These are phyloP conservation scores for Progne subis DNA, from an alignment of 2,113 vertebrate genomes.

Conservation along the genomic window DNA sequence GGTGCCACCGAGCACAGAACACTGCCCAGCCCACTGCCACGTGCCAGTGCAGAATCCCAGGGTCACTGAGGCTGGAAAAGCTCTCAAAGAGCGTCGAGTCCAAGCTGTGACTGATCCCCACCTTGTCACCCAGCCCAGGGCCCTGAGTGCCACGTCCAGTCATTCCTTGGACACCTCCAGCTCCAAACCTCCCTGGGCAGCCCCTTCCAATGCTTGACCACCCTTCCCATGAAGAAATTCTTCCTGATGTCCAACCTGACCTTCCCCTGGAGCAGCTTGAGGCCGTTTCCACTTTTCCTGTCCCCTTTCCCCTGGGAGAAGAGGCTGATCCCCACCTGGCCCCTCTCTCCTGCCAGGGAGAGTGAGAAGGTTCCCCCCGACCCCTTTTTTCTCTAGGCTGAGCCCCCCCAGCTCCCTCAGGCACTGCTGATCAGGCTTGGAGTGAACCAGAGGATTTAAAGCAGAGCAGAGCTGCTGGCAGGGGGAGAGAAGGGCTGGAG, in stretches of 20 bases:
- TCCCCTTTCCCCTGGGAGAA: background rate
- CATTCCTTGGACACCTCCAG: background rate
- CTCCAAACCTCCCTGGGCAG: background rate
- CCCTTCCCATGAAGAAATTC: background rate
- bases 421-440: background rate
- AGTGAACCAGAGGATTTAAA: background rate
- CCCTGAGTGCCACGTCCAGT: background rate
- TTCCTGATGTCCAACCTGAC: background rate
- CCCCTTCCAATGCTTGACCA: background rate
- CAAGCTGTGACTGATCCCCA: accelerated
- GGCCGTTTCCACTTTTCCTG: accelerated
- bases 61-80: background rate
- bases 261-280: background rate
- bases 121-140: background rate
- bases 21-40: background rate
- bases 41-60: accelerated
- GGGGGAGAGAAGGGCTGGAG: background rate
- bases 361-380: accelerated
- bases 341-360: background rate
- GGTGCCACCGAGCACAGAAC: background rate
- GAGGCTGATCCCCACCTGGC: background rate
- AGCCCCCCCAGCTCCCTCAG: background rate
- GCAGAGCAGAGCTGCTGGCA: background rate
- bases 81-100: accelerated
- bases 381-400: background rate